Base-by-base conservation (phyloP, 2,113 vertebrate species). In the Percina caprodes region DNA sequence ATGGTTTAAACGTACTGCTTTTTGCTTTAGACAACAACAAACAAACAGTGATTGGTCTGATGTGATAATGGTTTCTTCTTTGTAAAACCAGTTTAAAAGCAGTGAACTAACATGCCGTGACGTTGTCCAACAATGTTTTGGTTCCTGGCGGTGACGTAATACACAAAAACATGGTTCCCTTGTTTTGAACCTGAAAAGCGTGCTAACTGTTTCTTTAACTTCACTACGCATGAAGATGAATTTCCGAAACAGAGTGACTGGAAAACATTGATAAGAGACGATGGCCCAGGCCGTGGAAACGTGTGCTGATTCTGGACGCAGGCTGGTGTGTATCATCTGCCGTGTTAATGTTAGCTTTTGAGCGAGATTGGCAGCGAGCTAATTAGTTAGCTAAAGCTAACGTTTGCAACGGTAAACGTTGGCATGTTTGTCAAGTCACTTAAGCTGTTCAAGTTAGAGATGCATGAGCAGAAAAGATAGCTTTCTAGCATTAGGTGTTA, bases 281-380 rank as follows among this genome's bases (percentile, higher is more conserved):
- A 97, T 96, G 95, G 95, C 96, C 90, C 93, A 94, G 89, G 85
- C 95, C 94, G 96, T 94, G 96, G 97, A 97, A 89, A 94, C 95
- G 95, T 95, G 97, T 93, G 96, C 94, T 89, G 97, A 96, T 90
- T 94, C 96, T 88, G 96, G 97, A 96, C 97, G 97, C 95, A 97
- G 95, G 96, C 96, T 99, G 97, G 97, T 98, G 96, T 94, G 97
- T 97, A 92, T 77, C 85, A 67, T 90, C 91, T 69, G 86, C 87
- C 84, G 77, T 86, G 84, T 67, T 84, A 65, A 73, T 74, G 87
- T 84, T 92, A 90, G 88, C 91, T 83, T 88, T 30, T 69, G 81
- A 46, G 63, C 63, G 59, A 90, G 18, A 84, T 74, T 71, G 87
- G 89, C 86, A 85, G 89, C 74, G 74, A 84, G 91, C 93, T 93